Conservation (phyloP, 1,140 invertebrate species). For the Pseudomyrmex flavicornis region DNA sequence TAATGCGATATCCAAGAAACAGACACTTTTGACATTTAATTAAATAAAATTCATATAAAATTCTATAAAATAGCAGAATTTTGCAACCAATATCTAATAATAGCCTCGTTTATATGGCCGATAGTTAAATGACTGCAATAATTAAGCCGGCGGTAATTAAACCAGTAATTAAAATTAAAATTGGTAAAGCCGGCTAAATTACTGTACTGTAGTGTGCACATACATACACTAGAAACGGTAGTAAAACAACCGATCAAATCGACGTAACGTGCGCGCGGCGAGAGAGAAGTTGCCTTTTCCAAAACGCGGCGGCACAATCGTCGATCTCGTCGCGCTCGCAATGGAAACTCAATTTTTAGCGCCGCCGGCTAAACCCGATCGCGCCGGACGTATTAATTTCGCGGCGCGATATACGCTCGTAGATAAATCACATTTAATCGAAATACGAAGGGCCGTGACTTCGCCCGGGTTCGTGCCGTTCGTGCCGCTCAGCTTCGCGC, state of each 20-base stretch:
- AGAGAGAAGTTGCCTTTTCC: constrained; percentile 11
- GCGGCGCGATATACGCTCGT: constrained; percentile 30
- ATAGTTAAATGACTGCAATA: constrained; percentile 54
- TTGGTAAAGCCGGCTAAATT: constrained; percentile 58
- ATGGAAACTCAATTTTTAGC: constrained; percentile 59
- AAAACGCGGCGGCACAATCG: constrained; percentile 33
- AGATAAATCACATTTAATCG: constrained; percentile 72
- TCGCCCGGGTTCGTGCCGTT: constrained; percentile 46
- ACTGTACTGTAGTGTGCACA: constrained; percentile 5
- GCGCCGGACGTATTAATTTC: constrained; percentile 57
- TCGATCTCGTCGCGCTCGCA: constrained; percentile 28
- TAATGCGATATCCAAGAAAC: background rate
- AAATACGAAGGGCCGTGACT: constrained; percentile 71
- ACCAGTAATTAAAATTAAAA: constrained; percentile 58
- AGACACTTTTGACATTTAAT: background rate
- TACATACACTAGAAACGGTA: background rate
- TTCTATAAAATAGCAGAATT: background rate
- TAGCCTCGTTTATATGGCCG: constrained; percentile 21
- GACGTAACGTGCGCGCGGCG: background rate
- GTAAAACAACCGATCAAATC: constrained; percentile 38
- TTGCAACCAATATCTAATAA: constrained; percentile 43
- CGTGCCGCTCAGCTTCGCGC: constrained; percentile 21
- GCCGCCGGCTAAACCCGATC: constrained; percentile 48
- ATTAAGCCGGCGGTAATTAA: constrained; percentile 53
- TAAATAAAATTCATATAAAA: constrained; percentile 1